Base-by-base conservation (phyloP, 2,888 invertebrate genomes). In the Acanthoscelides obtectus region DNA sequence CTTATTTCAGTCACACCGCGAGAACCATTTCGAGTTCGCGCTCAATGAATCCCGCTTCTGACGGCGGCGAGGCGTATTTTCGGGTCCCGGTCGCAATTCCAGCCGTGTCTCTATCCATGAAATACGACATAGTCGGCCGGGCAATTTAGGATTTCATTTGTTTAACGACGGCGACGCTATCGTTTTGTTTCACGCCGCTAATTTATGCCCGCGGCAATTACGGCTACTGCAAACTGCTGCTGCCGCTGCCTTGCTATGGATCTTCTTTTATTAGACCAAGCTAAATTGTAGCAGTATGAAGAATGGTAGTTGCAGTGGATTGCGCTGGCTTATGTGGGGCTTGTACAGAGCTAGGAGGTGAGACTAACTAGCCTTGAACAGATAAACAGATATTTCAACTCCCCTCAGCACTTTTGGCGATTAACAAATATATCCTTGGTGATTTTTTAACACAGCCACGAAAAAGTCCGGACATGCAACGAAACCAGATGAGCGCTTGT, bases 71-170 rank as follows among this genome's bases (percentile, higher is more conserved):
- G 25, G 25, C 45, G 45, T 45, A 45, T 45, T 45, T 45, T 45
- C 45, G 45, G 45, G 45, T 45, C 45, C 45, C 45, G 45, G 45
- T 45, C 45, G 45, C 45, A 45, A 45, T 45, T 45, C 45, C 45
- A 45, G 45, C 45, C 45, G 45, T 45, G 45, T 45, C 45, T 45
- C 45, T 45, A 45, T 45, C 45, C 45, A 45, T 45, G 45, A 45
- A 45, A 45, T 72, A 65, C 71, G 71, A 67, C 71, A 72, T 67
- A 72, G 73, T 72, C 70, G 70, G 73, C 71, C 71, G 66, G 20
- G 73, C 70, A 75, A 75, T 72, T 75, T 74, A 69, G 73, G 73
- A 75, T 74, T 75, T 73, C 70, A 74, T 75, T 74, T 74, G 71
- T 72, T 74, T 74, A 73, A 70, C 69, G 72, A 74, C 71, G 70